A percentile compares a stretch with the other conserved stretches of the same genome.
Evolutionary conservation across 2,797 vertebrate species (phyloP).

Genomic region (Dromococcyx pavoninus): DNA sequence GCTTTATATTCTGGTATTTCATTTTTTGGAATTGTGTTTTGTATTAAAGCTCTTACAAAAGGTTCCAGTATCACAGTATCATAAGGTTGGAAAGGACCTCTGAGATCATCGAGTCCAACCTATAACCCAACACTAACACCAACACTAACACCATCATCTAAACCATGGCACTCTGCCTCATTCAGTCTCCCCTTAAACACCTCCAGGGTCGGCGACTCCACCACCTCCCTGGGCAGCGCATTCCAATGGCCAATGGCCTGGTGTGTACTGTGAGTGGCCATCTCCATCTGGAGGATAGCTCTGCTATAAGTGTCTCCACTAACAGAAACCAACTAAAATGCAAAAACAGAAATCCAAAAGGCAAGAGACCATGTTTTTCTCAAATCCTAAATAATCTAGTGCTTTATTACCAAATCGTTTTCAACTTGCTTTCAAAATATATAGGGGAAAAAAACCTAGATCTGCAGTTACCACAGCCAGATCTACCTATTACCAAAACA

Average conservation of each 20-base stretch:
- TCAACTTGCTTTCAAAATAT: not conserved
- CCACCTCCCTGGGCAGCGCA: too few species aligned
- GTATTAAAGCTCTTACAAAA: not conserved
- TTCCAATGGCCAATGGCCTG: too few species aligned
- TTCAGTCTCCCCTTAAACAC: too few species aligned
- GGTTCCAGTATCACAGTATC: not conserved
- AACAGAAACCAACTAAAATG: not conserved
- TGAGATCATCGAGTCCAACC: too few species aligned
- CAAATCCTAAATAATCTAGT: not conserved
- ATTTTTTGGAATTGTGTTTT: not conserved
- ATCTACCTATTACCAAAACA: not conserved
- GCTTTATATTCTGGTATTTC: not conserved
- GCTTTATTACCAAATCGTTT: not conserved
- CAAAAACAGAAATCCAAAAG: not conserved
- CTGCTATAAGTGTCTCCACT: not conserved
- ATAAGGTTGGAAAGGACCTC: too few species aligned
- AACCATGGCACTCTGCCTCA: too few species aligned
- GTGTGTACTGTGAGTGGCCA: accelerated
- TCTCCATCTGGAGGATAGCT: not conserved
- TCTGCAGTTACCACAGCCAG: not conserved
- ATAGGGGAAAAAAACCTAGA: not conserved
- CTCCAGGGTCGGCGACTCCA: too few species aligned
- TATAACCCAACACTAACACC: too few species aligned
- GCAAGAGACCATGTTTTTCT: not conserved
- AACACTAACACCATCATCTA: too few species aligned